Percentiles rank a stretch among this genome's conserved stretches.
phyloP scores from a whole-genome alignment of 2,888 invertebrate genomes.

The Lepidochitona cinerea region DNA sequence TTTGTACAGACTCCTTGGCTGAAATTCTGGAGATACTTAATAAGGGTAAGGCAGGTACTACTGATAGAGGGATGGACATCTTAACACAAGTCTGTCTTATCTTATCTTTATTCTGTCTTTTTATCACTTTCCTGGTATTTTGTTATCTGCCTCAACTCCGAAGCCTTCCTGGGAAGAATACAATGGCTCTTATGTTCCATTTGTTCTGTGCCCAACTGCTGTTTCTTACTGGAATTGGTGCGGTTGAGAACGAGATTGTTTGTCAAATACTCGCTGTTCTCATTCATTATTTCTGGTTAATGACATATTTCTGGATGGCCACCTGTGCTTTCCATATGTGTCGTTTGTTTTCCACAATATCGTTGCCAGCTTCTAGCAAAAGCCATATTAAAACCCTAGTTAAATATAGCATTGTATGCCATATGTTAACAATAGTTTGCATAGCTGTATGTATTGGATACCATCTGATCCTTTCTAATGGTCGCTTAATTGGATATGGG shows the following conservation, averaged over 20 bases:
- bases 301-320: slow-evolving; percentile 11
- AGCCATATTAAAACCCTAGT: too few relatives aligned
- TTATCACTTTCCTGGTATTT: neutral
- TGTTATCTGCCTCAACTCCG: neutral
- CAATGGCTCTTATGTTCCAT: neutral
- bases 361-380: too few relatives aligned
- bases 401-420: too few relatives aligned
- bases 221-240: neutral
- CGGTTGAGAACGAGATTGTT: neutral
- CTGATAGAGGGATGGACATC: neutral
- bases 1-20: too few relatives aligned
- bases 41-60: too few relatives aligned
- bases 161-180: slow-evolving; percentile 2
- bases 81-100: neutral
- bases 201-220: slow-evolving; percentile 8
- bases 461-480: neutral
- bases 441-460: neutral
- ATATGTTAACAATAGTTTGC: too few relatives aligned
- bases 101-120: neutral
- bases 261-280: neutral
- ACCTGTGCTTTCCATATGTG: slow-evolving; percentile 6
- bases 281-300: slow-evolving; percentile 11
- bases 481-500: slow-evolving; percentile 13
- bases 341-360: neutral
- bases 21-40: too few relatives aligned